Evolutionary conservation across 37 sponge, comb jelly and placozoan species (phyloP), one percentile per base, ranked within the genome.

Genomic region (Petrosia ficiformis): DNA sequence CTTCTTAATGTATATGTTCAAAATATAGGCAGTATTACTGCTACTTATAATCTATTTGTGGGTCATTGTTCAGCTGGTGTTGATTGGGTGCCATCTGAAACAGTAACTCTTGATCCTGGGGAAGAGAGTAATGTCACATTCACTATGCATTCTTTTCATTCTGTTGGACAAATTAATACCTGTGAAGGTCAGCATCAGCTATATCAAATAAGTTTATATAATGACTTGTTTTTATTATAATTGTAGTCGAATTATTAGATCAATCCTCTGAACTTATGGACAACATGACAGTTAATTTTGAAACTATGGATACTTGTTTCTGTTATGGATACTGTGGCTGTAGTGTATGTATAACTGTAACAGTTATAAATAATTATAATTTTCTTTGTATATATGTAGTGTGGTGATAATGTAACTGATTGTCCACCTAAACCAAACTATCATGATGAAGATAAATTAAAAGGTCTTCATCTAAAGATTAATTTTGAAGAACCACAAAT

Each of bases 261-360:
- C 61, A 69, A n/a, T 35, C 65, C 22, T 83, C 70, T 4, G 68
- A 67, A 54, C 64, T 60, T 4, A 38, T 79, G 25, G 94, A 93
- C 83, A 93, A 88, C 72, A 41, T 88, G 74, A 88, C 86, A 35
- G 80, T 93, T 22, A 31, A 32, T 8, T 93, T 93, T 79, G 81
- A 85, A 35, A 93, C 94, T 11, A 42, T 73, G 19, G 90, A 86
- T 67, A 88, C 94, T 16, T 93, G 94, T 42, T 93, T 89, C 68
- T 93, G 94, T 42, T 79, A 87, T 58, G 94, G 90, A 21, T 65
- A 82, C 71, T 93, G 94, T 70, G 89, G 89, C 36, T 93, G 94
- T 70, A 74, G 80, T 41, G 92, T 91, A 44, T 86, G 84, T 41
- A 3, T 1, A n/a, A n/a, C n/a, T n/a, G n/a, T n/a, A n/a, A n/a